These are phyloP conservation scores for Clytia hemisphaerica DNA, from an alignment of 30 jellyfish, hydroid and myxozoan genomes.

Conservation along the genomic window DNA sequence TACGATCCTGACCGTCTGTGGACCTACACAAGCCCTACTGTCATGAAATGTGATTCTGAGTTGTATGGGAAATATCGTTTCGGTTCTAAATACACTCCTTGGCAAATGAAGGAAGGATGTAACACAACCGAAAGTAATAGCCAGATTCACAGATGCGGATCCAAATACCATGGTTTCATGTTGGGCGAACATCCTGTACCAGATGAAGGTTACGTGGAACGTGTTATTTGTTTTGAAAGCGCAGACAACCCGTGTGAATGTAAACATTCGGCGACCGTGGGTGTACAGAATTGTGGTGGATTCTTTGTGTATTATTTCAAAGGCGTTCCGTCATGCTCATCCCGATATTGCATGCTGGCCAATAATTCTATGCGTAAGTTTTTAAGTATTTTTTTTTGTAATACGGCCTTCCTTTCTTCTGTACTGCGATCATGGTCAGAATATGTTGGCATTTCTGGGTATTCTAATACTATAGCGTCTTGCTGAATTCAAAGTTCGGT, in stretches of 20 bases:
- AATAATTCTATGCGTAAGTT: constrained; percentile 7
- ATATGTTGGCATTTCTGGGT: too few species aligned
- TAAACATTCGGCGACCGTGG: constrained; percentile 30
- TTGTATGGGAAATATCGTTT: constrained; percentile 79
- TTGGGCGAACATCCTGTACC: constrained; percentile 32
- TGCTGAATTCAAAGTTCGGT: neutral
- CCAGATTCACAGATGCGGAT: constrained; percentile 47
- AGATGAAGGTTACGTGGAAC: constrained; percentile 49
- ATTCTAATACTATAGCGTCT: too few species aligned
- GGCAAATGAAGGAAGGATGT: constrained; percentile 37
- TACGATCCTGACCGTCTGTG: constrained; percentile 51
- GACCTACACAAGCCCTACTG: constrained; percentile 45
- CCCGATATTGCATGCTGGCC: constrained; percentile 64
- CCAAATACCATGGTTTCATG: constrained; percentile 64
- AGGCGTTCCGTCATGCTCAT: constrained; percentile 71
- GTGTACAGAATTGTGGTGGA: constrained; percentile 69
- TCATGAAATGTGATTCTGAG: constrained; percentile 51
- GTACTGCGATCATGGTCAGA: too few species aligned
- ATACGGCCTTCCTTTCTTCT: too few species aligned
- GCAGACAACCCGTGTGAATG: constrained; percentile 49
- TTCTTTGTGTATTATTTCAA: constrained; percentile 60
- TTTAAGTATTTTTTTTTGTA: neutral
- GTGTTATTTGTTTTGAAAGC: constrained; percentile 57
- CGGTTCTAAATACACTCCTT: constrained; percentile 57
- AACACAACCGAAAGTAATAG: constrained; percentile 3